Evolutionary conservation across 2,797 vertebrate genomes (phyloP).

Genomic region (Mus spretus): DNA sequence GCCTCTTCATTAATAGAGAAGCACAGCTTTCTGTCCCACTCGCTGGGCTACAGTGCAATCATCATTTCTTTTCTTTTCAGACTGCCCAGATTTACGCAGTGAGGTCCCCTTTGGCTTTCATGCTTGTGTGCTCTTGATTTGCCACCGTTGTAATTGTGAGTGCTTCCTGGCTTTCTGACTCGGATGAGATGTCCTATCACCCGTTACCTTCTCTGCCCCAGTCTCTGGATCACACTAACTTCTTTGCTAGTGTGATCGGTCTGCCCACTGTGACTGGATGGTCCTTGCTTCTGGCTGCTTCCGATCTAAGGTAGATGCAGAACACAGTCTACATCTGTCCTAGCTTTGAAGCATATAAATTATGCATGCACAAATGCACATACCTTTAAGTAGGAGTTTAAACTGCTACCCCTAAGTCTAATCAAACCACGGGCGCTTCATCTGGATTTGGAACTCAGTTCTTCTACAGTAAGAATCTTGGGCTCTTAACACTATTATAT

Average conservation of each 20-base stretch:
- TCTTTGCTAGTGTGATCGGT: background rate
- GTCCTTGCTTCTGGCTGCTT: background rate
- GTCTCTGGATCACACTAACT: background rate
- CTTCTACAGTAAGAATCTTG: background rate
- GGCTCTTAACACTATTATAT: background rate
- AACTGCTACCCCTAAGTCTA: background rate
- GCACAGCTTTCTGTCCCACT: background rate
- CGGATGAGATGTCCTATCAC: background rate
- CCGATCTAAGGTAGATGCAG: background rate
- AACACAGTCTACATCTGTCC: background rate
- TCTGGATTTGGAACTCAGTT: background rate
- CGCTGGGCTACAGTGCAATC: background rate
- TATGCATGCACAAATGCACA: background rate
- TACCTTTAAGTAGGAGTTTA: background rate
- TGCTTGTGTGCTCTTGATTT: background rate
- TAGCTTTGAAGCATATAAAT: background rate
- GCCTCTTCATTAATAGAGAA: background rate
- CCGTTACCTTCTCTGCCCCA: background rate
- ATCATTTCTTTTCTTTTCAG: background rate
- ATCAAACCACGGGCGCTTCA: background rate
- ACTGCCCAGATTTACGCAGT: background rate
- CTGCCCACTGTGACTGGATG: accelerated
- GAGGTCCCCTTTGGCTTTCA: background rate
- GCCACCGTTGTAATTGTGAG: background rate
- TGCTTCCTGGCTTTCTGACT: background rate